Evolutionary conservation across 2,888 invertebrate species (phyloP), one percentile per base, ranked within the genome.

Genomic region (Lithodes maja): DNA sequence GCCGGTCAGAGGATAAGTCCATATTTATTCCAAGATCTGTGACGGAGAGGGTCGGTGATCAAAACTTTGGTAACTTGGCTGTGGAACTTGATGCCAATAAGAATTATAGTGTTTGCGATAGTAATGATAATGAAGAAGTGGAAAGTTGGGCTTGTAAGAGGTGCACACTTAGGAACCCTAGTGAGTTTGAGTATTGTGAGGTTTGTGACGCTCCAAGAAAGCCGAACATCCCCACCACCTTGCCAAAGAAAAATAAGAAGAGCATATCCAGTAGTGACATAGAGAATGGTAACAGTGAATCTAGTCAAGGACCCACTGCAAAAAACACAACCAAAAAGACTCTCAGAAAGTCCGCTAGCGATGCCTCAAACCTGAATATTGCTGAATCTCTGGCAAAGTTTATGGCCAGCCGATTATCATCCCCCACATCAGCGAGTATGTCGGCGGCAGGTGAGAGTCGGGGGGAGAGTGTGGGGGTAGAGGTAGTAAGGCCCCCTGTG

Each of bases 161-260:
- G 54, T 91, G 91, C 78, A 89, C 91, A 17, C 85, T 91, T 15
- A 91, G 81, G 84, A 91, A 91, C 86, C 84, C 89, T 7, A 55
- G 61, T 50, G 89, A 91, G 69, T 87, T 86, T 81, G 81, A 85
- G 54, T 85, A 79, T 71, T 89, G 91, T 85, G 89, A 86, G 52
- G 91, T 85, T n/a, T 91, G 91, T 84, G 89, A 89, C 17, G 86
- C 91, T 54, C 89, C 86, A n/a, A 79, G 87, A 55, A 80, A 89
- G 55, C 86, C 89, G 49, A 89, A 90, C 83, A 89, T 89, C 53
- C 89, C 89, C 61, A 89, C 89, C 53, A 89, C 89, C 12, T 33
- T 89, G 83, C 89, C 89, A 52, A 85, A 86, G 85, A 85, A 82
- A 69, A 55, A 12, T 50, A 84, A 84, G 61, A 69, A 77, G 49